phyloP scores from a whole-genome alignment of 2,113 vertebrate species.

The Desmodus rotundus region DNA sequence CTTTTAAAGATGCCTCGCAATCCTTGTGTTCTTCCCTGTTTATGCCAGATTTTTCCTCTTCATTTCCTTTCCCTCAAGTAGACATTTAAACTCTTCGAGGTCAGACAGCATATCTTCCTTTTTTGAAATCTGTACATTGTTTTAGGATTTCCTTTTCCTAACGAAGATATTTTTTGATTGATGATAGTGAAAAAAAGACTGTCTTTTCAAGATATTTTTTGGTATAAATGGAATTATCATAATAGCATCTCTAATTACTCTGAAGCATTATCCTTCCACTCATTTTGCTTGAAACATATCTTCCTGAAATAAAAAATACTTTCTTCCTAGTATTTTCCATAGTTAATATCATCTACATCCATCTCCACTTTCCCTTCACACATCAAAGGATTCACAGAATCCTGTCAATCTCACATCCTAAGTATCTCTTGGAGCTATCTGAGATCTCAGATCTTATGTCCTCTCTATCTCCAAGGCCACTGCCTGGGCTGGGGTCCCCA shows the following conservation, averaged over 20 bases:
- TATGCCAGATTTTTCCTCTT: background rate
- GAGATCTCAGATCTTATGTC: background rate
- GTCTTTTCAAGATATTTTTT: background rate
- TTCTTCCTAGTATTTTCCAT: background rate
- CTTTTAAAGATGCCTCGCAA: background rate
- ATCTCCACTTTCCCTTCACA: background rate
- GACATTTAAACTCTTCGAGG: background rate
- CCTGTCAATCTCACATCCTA: background rate
- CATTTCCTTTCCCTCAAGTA: background rate
- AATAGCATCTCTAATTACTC: background rate
- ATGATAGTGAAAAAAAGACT: background rate
- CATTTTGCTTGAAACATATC: conserved; percentile 11
- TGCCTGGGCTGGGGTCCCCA: background rate
- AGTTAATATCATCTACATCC: background rate
- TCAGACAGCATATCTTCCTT: background rate
- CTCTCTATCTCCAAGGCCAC: background rate
- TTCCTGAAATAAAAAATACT: conserved; percentile 6
- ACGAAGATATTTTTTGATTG: background rate
- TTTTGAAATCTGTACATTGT: background rate
- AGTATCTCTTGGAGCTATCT: background rate
- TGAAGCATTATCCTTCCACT: background rate
- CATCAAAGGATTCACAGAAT: background rate
- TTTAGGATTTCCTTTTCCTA: background rate
- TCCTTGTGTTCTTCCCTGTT: background rate
- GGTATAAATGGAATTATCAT: background rate